Evolutionary conservation across 2,797 vertebrate genomes (phyloP), one percentile per base, ranked within the genome.

Genomic region (Sphenopsis melanotis): DNA sequence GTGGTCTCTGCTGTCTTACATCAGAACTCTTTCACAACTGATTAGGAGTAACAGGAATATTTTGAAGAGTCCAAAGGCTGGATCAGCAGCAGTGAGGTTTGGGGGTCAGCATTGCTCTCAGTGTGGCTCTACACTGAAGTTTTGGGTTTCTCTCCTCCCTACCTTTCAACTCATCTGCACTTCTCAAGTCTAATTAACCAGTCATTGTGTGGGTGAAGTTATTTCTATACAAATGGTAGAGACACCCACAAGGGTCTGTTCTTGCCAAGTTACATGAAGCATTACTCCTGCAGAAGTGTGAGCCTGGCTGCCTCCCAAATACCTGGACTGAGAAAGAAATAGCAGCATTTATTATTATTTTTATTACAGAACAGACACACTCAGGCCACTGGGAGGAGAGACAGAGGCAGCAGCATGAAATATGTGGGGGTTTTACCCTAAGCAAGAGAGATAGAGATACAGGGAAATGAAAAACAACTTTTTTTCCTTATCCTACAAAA

Each of bases 271-370:
- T 82, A 8, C 4, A 59, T 36, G 74, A 82, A 83, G 63, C 53
- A 71, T 63, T 77, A 50, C n/a, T 94, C 36, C 46, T 60, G 79
- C 76, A 72, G 74, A 79, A 76, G 30, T 5, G 5, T 29, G 39
- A 90, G 72, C 53, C 47, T 93, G 90, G 93, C 87, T 78, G 22
- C 59, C 47, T 84, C 74, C 65, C 90, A 95, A 79, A 46, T 76
- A 90, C 63, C 80, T 76, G 59, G 18, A 63, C 72, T 82, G 47
- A 76, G 87, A 55, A 68, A 78, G 76, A 83, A 86, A 72, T 16
- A 79, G 32, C 37, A 75, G 39, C n/a, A 61, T 79, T 91, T 88
- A 49, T 72, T 85, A 80, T 71, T 68, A 24, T 59, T 79, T 88
- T 93, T 76, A 72, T 93, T 56, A 59, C 47, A 81, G 42, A 90